Evolutionary conservation across 1,140 invertebrate genomes (phyloP), one percentile per base, ranked within the genome.

Genomic region (Drosophila lini): DNA sequence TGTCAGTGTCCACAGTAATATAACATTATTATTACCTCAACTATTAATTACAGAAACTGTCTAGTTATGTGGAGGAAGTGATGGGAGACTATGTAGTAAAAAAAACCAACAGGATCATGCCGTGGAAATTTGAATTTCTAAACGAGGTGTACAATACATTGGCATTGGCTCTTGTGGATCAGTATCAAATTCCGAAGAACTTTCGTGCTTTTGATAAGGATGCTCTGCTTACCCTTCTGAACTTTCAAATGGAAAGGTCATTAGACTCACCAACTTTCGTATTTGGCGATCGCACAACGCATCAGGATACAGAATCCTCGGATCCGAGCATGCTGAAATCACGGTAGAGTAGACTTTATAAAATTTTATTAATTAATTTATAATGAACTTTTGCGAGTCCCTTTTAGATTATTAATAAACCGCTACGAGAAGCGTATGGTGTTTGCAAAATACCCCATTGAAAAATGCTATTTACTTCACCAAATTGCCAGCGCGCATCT

Each of bases 91-190:
- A 91, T 64, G 77, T 82, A 3, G 79, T 91, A 0, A 36, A 80
- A 16, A 92, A 92, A 74, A 92, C 91, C 1, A 44, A 69, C 67
- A 71, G 89, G 11, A 78, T 82, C 36, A 91, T 92, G 89, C 91
- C 91, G 1, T 91, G 91, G 85, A 92, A 92, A 63, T 85, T 88
- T 52, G 91, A 92, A 47, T 92, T 92, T 45, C 34, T 91, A 0
- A 90, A 88, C 38, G 91, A 92, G 52, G 82, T 92, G 5, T 92
- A 92, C 28, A 92, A 92, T 47, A 91, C 67, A 1, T 61, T 92
- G 34, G 91, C 80, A 1, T 57, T 92, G 48, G 80, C 91, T 10
- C 62, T 85, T 9, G 45, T 73, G 3, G 91, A 86, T 28, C 83
- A 86, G 44, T 86, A 82, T 28, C 42, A 40, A 31, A 53, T 88